Evolutionary conservation across 2,888 invertebrate genomes (phyloP).

Genomic region (Timema cristinae): DNA sequence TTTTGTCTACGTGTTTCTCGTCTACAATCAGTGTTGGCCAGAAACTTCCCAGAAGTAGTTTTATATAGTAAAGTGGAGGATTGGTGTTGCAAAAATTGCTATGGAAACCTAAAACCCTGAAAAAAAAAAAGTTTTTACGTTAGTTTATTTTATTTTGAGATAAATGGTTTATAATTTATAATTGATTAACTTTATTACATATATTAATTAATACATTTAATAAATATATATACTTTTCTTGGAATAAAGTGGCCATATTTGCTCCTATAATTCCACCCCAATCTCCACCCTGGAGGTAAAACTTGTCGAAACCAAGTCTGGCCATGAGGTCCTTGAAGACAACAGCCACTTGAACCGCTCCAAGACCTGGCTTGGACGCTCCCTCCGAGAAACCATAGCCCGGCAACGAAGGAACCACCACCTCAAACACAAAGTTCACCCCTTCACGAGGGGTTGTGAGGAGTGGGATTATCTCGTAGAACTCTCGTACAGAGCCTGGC

Average conservation of each 20-base stretch:
- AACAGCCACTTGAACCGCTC: conserved; percentile 49
- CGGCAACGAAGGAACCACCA: conserved; percentile 63
- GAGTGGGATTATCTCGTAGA: conserved; percentile 68
- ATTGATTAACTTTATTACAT: no score
- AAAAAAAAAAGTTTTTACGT: no score
- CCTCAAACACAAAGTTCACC: conserved; percentile 61
- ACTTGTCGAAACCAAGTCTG: conserved; percentile 61
- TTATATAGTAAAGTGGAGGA: no score
- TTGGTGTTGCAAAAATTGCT: no score
- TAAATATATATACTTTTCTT: conserved; percentile 44
- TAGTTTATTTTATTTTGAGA: no score
- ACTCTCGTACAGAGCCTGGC: conserved; percentile 81
- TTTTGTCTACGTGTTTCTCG: no score
- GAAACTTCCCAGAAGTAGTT: no score
- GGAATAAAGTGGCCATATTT: conserved; percentile 61
- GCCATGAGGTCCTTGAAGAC: conserved; percentile 66
- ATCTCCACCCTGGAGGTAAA: conserved; percentile 74
- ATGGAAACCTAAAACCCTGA: no score
- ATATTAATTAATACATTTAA: neutral
- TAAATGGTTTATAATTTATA: no score
- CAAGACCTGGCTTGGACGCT: conserved; percentile 35
- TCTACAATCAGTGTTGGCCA: no score
- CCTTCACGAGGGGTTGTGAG: conserved; percentile 52
- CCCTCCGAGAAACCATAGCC: conserved; percentile 65
- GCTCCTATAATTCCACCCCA: conserved; percentile 69